Base-by-base conservation (phyloP, 2,888 invertebrate genomes). In the Actias luna region DNA sequence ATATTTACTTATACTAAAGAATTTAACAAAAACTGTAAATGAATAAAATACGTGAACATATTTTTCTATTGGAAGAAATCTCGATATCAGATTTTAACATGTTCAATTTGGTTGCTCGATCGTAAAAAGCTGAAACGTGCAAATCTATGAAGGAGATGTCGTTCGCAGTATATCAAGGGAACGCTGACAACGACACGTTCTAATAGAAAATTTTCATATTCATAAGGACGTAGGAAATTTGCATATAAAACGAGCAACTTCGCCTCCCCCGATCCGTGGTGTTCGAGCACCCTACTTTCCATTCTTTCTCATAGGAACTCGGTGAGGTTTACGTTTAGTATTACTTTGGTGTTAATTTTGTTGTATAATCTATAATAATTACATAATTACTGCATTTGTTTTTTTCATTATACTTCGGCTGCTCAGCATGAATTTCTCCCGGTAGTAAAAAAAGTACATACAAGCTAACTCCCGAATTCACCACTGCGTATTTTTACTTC, bases 121-220 rank as follows among this genome's bases (percentile, higher is more conserved):
- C 73, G 69, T 71, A 80, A 80, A 82, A 65, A 72, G 84, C 83
- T 85, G 85, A 85, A 74, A 75, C 64, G 78, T 69, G 70, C 80
- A 80, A 85, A 82, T 80, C 79, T 78, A 77, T 78, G 72, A 74
- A 78, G 78, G 80, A 76, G 79, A 75, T 79, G 76, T 80, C 80
- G 74, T 76, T 77, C 75, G 73, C 76, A 78, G 85, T 81, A 85
- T 84, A 81, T 87, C 86, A 86, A 83, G 82, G 78, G 84, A 85
- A 78, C 81, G 90, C 90, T 91, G 92, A 90, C 88, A 85, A 83
- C 85, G 90, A 89, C 91, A 89, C 86, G 88, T 89, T 88, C 89
- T 92, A 90, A 92, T 92, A 92, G 91, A 92, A 92, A 92, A 92
- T 92, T 92, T 92, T 92, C 92, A 92, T 92, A 92, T 92, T 92